Evolutionary conservation across 2,113 vertebrate genomes (phyloP), one percentile per base, ranked within the genome.

Genomic region (Aptenodytes patagonicus): DNA sequence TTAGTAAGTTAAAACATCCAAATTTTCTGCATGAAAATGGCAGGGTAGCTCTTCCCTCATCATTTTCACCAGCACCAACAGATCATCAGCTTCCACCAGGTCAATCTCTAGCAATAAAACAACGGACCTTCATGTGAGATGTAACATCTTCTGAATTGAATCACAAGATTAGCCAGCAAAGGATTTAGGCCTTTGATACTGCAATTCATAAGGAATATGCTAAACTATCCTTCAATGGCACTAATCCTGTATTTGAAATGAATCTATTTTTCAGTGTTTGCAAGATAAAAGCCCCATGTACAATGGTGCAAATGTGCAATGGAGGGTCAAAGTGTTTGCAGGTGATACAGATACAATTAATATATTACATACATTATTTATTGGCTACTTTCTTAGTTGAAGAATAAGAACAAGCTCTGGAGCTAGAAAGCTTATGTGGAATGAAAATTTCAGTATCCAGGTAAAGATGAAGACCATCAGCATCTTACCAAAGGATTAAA

Each of bases 1-100:
- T 96, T 76, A 96, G 87, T 94, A 93, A 90, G 65, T 73, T 94
- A 87, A 93, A 97, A 71, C 12, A 75, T 40, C 28, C 44, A 90
- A 36, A 75, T 62, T 87, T 95, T 54, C 82, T 87, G 6, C 49
- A 68, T 46, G 8, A 57, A 89, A 87, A 78, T 84, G 36, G 31
- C 19, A 68, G 34, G 13, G 10, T 73, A 83, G 11, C 4, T 86
- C 29, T 90, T 77, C 4, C 6, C 7, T 86, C 58, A 16, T 44
- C 13, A 24, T 83, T 65, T 88, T 62, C 49, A 65, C 25, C 34
- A 83, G 13, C 10, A 62, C 14, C 11, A 73, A 13, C 8, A 84
- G 38, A 81, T 38, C 18, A 18, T 36, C 52, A 55, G 5, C 17
- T 92, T 87, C 68, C 11, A 46, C 5, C 13, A 55, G 19, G 61